Percentiles rank a stretch among this genome's conserved stretches.
phyloP scores from a whole-genome alignment of 1,140 invertebrate species.

The Caenorhabditis inopinata region DNA sequence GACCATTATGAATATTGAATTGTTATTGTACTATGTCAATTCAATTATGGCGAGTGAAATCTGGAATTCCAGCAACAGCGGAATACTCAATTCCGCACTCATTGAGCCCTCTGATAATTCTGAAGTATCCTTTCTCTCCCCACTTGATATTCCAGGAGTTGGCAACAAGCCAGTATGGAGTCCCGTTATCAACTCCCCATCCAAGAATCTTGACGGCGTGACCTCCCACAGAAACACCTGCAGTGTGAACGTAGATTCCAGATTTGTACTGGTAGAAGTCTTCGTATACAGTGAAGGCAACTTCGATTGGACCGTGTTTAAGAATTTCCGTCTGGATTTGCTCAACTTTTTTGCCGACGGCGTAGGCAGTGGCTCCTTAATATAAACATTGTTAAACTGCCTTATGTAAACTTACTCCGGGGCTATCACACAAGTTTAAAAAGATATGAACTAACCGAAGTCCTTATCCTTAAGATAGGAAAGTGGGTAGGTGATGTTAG shows the following conservation, averaged over 20 bases:
- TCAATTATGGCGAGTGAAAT: conserved; percentile 39
- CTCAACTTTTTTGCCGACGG: conserved; percentile 72
- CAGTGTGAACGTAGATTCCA: conserved; percentile 80
- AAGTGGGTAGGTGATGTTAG: conserved; percentile 68
- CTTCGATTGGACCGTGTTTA: conserved; percentile 86
- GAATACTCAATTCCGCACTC: conserved; percentile 83
- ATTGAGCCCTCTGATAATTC: conserved; percentile 81
- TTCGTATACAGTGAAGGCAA: conserved; percentile 82
- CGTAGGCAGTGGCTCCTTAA: conserved; percentile 74
- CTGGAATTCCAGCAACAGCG: conserved; percentile 78
- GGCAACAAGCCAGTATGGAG: conserved; percentile 84
- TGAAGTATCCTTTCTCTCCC: conserved; percentile 76
- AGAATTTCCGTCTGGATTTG: conserved; percentile 82
- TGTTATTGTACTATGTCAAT: too few species aligned
- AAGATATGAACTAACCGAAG: conserved; percentile 70
- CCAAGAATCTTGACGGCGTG: conserved; percentile 87
- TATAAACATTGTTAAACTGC: conserved; percentile 43
- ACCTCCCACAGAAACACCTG: conserved; percentile 77
- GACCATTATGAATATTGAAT: too few species aligned
- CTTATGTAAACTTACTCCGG: background rate
- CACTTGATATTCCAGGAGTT: conserved; percentile 71
- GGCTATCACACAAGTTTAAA: background rate
- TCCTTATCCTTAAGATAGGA: conserved; percentile 78
- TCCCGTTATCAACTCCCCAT: conserved; percentile 78
- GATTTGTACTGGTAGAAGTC: conserved; percentile 84